These are phyloP conservation scores for Nomada fucata DNA, from an alignment of 2,888 invertebrate genomes.

Conservation along the genomic window DNA sequence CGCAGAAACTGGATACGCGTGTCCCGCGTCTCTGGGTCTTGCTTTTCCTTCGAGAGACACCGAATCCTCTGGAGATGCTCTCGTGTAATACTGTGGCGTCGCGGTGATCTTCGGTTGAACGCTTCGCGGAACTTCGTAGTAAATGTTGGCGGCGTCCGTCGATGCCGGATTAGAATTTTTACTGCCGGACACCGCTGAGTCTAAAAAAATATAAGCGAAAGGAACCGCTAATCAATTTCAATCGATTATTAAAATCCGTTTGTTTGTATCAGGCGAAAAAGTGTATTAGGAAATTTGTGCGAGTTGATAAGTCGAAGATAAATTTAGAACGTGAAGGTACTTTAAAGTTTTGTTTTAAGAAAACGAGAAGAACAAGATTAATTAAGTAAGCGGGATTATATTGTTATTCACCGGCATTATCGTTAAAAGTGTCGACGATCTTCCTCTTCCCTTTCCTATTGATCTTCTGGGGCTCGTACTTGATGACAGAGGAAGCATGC, in stretches of 20 bases:
- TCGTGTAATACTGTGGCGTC: not conserved
- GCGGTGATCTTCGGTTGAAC: not conserved
- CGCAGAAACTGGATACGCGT: not conserved
- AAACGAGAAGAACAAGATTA: too few species aligned
- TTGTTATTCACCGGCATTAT: slow-evolving; percentile 22
- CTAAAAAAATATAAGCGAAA: not conserved
- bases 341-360: not conserved
- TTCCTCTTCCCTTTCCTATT: slow-evolving; percentile 33
- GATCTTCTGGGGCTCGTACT: slow-evolving; percentile 77
- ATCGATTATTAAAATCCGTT: too few species aligned
- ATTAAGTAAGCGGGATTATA: not conserved
- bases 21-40: not conserved
- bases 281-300: too few species aligned
- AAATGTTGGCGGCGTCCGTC: not conserved
- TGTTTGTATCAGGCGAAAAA: too few species aligned
- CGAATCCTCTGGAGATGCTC: not conserved
- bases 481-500: slow-evolving; percentile 69
- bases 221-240: too few species aligned
- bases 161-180: not conserved
- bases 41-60: not conserved
- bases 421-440: not conserved
- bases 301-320: too few species aligned
- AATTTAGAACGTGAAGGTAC: too few species aligned
- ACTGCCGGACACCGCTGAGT: not conserved
- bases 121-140: slow-evolving; percentile 32